Conservation (phyloP, 2,797 vertebrate genomes). For the Cynopterus sphinx region DNA sequence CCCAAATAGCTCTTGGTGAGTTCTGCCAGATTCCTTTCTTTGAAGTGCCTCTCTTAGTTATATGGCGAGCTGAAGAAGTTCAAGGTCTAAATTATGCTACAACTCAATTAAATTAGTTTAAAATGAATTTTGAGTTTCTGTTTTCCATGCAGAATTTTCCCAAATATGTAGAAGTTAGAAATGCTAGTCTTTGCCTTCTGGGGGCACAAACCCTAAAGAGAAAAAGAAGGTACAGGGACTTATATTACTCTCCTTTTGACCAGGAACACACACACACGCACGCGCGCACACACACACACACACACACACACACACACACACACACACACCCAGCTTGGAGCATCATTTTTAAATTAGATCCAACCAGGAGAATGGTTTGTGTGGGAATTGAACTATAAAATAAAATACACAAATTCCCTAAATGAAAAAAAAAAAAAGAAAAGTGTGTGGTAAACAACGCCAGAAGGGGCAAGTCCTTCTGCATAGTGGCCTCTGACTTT, state of each 20-base stretch:
- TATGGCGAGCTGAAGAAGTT: neutral
- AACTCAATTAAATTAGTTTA: neutral
- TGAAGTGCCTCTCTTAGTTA: neutral
- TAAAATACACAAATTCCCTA: slow-evolving; percentile 8
- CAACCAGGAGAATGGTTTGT: slow-evolving; percentile 18
- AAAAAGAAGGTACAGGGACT: neutral
- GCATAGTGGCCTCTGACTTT: neutral
- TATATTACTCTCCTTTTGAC: neutral
- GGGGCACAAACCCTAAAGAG: neutral
- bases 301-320: neutral
- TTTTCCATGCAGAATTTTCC: neutral
- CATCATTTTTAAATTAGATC: slow-evolving; percentile 17
- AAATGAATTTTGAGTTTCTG: neutral
- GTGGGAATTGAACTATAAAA: slow-evolving; percentile 57
- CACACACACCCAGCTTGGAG: neutral
- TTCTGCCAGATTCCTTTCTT: neutral
- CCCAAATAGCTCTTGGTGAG: neutral
- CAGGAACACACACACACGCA: neutral
- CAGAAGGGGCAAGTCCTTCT: neutral
- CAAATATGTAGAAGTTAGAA: neutral
- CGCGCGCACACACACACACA: rapidly evolving
- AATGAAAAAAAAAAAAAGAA: slow-evolving; percentile 27
- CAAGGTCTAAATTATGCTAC: neutral
- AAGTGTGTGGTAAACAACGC: slow-evolving; percentile 25
- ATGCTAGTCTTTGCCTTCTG: neutral